A percentile compares a stretch with the other conserved stretches of the same genome.
These are phyloP conservation scores for Typhlichthys eigenmanni DNA, from an alignment of 2,797 vertebrate species.

Conservation along the genomic window DNA sequence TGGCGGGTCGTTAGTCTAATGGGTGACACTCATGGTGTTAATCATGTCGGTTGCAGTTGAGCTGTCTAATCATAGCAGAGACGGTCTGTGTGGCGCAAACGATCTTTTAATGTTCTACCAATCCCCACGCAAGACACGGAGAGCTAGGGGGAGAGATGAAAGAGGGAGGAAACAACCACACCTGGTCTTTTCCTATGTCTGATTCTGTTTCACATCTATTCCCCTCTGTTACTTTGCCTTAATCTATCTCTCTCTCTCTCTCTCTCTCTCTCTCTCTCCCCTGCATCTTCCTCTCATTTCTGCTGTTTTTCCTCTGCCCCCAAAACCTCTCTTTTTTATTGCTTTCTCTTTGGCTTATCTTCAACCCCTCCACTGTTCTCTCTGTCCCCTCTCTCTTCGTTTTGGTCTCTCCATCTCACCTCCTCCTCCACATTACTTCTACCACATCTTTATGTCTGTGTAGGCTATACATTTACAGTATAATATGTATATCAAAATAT, in stretches of 20 bases:
- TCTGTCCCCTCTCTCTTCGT: too few relatives aligned
- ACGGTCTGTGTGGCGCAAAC: constrained; percentile 46
- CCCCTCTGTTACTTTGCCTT: not conserved
- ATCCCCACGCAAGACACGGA: constrained; percentile 12
- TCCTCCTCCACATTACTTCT: too few relatives aligned
- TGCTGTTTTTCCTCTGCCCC: not conserved
- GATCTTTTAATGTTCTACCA: constrained; percentile 60
- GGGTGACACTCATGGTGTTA: constrained; percentile 31
- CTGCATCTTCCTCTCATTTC: constrained; percentile 4
- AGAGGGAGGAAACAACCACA: constrained; percentile 28
- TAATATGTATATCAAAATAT: too few relatives aligned
- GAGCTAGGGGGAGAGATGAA: constrained; percentile 1
- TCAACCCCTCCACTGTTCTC: too few relatives aligned
- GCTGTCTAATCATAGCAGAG: constrained; percentile 37
- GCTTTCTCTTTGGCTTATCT: not conserved
- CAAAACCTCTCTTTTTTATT: not conserved
- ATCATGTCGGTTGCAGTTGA: constrained; percentile 48
- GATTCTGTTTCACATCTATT: constrained; percentile 10
- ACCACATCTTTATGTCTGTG: too few relatives aligned
- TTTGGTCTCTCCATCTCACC: too few relatives aligned
- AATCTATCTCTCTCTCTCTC: not conserved
- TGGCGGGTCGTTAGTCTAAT: constrained; percentile 26
- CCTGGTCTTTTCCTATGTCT: constrained; percentile 22
- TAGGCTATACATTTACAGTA: too few relatives aligned
- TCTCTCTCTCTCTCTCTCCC: not conserved